These are phyloP conservation scores for Leptinotarsa rubiginosa DNA, from an alignment of 2,888 invertebrate genomes.

Conservation along the genomic window DNA sequence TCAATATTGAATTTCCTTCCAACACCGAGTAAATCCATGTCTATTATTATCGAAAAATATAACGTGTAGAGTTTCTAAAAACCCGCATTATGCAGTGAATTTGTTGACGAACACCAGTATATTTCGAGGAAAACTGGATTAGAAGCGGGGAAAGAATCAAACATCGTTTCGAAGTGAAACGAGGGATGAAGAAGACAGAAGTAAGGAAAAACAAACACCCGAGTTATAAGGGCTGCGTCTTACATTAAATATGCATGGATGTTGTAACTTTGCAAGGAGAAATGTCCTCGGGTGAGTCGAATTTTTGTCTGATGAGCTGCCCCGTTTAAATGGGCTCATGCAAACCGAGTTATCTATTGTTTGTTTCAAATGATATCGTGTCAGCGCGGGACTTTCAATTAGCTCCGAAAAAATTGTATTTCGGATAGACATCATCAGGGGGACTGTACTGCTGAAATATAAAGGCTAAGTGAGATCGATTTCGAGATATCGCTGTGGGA, in stretches of 20 bases:
- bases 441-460: background rate
- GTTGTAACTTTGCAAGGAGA: background rate
- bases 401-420: background rate
- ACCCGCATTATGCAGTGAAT: constrained; percentile 5
- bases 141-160: constrained; percentile 12
- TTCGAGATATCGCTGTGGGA: too few relatives aligned
- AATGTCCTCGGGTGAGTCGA: background rate
- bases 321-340: background rate
- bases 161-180: background rate
- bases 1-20: background rate
- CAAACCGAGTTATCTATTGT: background rate
- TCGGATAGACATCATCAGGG: background rate
- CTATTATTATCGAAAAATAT: background rate
- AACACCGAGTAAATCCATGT: background rate
- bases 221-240: constrained; percentile 14
- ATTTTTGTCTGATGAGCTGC: constrained; percentile 6
- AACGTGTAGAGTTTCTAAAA: background rate
- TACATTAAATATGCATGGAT: constrained; percentile 9
- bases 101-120: constrained; percentile 1
- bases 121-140: background rate
- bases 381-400: constrained; percentile 6
- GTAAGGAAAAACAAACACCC: constrained; percentile 11
- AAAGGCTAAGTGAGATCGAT: too few relatives aligned
- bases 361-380: constrained; percentile 1
- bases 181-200: constrained; percentile 5